Evolutionary conservation across 2,113 vertebrate genomes (phyloP), one percentile per base, ranked within the genome.

Genomic region (Agelaius phoeniceus): DNA sequence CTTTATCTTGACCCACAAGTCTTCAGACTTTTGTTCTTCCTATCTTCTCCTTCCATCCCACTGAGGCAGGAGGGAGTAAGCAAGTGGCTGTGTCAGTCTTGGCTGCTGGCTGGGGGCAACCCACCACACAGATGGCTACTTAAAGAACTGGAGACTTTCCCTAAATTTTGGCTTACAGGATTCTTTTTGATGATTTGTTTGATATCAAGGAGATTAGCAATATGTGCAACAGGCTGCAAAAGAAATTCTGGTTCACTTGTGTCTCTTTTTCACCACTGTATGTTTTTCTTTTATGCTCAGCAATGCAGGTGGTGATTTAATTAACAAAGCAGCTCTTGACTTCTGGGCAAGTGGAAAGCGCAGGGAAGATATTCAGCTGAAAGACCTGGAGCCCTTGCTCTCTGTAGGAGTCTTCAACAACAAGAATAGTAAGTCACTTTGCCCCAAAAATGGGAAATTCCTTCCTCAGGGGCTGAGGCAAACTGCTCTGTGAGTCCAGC

Each of bases 321-420:
- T 99, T 58, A 98, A 97, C 6, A 93, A 98, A 93, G 98, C 94
- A 1, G 96, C 98, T 9, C 94, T 99, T 75, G 98, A 99, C 31
- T 99, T 99, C 94, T 99, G 99, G 99, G 97, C 44, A 30, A 96
- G 48, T 2, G 99, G 99, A 22, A 97, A 69, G 49, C 78, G 57
- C 41, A 97, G 99, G 83, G 98, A 99, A 24, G 98, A 99, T 35
- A 98, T 99, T 27, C 93, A 98, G 96, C 97, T 99, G 75, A 98
- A 97, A 84, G 98, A 99, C 84, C 83, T 99, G 87, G 99, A 99
- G 83, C 79, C 58, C 0, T 43, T 84, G 7, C 94, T 99, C 6
- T 98, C 99, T 2, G 79, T 99, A 0, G 98, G 98, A 1, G 98
- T 99, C 74, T 99, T 99, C 97, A 99, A 99, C 96, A 99, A 99